Base-by-base conservation (phyloP, 2,888 invertebrate species). In the Isoperla grammatica region DNA sequence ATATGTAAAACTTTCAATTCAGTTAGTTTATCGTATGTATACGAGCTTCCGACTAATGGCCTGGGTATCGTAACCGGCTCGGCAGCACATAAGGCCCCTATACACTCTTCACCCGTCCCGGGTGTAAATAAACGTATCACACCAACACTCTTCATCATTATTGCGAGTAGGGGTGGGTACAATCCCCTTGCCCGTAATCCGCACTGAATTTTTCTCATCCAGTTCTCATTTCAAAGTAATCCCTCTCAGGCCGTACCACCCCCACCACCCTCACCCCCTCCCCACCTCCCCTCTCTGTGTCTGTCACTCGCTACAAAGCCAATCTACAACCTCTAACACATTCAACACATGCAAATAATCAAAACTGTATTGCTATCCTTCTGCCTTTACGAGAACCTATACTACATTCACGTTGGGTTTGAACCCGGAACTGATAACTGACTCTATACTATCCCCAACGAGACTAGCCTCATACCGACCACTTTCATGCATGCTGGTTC, bases 221-320 rank as follows among this genome's bases (percentile, higher is more conserved):
- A 23, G 43, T 29, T 60, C 56, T 60, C 60, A 49, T 60, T 60
- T 56, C 49, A 46, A 29, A 56, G 60, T 60, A 60, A 60, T 60
- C 60, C 60, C 40, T 12, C 46, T 20, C 46, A 55, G 22, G 53
- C 35, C 35, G 39, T 53, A 35, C 39, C 37, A 54, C 40, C 43
- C 45, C 45, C 13, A 22, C 13, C 12, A 23, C 50, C 53, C 35
- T 53, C 53, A 20, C 53, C 39, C 19, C 35, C 6, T 15, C 35
- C 15, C 12, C 12, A 29, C 49, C 49, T 29, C 49, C 49, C 29
- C 29, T 15, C 29, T 22, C 29, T 13, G 23, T 23, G 29, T 11
- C 5, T n/a, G 12, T 29, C 29, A 35, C 49, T 50, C 29, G 29
- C 29, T 29, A 29, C 29, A 29, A 29, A 29, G 29, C 29, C 29